phyloP scores from a whole-genome alignment of 2,113 vertebrate species.

The Rhadina sibilatrix region DNA sequence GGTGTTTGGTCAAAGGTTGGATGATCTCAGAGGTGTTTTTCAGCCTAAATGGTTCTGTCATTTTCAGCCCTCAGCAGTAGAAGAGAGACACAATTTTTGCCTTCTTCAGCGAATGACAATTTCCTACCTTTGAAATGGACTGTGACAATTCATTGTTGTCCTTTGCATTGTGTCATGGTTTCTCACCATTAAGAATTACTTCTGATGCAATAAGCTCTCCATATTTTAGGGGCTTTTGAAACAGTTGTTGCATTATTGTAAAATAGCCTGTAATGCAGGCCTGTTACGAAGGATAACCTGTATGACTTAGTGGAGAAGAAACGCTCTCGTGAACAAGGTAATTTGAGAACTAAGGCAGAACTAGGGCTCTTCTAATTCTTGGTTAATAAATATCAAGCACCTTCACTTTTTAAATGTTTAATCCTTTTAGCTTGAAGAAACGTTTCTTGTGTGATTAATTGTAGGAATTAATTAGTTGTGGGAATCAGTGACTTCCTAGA shows the following conservation, averaged over 20 bases:
- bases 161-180: background rate
- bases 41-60: background rate
- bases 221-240: background rate
- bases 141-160: background rate
- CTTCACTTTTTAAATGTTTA: background rate
- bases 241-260: background rate
- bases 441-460: background rate
- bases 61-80: background rate
- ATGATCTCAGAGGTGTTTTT: background rate
- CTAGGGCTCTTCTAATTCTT: background rate
- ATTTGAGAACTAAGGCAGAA: background rate
- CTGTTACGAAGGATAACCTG: background rate
- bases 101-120: background rate
- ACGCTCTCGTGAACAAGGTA: accelerated
- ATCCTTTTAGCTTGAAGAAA: background rate
- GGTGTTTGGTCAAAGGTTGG: background rate
- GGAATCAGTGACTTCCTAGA: background rate
- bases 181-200: background rate
- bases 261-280: background rate
- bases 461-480: background rate
- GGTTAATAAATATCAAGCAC: background rate
- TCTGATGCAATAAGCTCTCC: background rate
- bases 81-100: background rate
- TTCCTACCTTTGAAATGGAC: background rate
- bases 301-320: background rate